phyloP scores from a whole-genome alignment of 2,888 invertebrate species.

The Drosophila pseudotalamancana region DNA sequence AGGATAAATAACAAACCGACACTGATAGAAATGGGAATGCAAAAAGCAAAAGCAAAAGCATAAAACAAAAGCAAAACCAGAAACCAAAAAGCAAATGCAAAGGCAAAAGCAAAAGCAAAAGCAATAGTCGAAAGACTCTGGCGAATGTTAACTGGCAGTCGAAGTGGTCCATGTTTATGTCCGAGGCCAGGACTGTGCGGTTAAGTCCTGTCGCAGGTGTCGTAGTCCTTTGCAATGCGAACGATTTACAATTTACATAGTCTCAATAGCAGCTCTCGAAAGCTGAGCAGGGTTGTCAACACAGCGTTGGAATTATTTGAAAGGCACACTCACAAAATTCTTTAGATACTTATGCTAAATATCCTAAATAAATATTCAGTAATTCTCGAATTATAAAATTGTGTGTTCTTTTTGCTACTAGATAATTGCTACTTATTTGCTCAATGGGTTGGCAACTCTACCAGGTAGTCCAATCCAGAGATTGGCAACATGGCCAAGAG shows the following conservation, averaged over 20 bases:
- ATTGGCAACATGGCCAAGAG: conserved; percentile 57
- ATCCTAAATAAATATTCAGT: no score
- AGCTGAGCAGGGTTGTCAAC: conserved; percentile 16
- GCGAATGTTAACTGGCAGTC: not conserved
- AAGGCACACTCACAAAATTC: no score
- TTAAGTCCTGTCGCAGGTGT: conserved; percentile 59
- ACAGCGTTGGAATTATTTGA: no score
- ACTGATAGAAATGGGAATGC: conserved; percentile 54
- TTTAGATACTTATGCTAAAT: no score
- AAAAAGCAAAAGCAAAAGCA: conserved; percentile 8
- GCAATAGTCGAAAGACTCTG: not conserved
- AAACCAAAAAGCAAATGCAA: not conserved
- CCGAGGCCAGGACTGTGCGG: conserved; percentile 30
- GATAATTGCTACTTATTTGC: no score
- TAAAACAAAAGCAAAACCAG: not conserved
- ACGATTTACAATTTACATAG: conserved; percentile 64
- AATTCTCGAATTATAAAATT: no score
- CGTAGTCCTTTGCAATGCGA: conserved; percentile 52
- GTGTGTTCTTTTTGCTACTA: no score
- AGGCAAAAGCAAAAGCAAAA: conserved; percentile 1
- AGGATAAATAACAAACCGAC: conserved; percentile 74
- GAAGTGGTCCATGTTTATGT: conserved; percentile 6
- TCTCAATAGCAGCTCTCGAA: conserved; percentile 4
- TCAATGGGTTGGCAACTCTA: conserved; percentile 50
- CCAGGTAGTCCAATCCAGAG: conserved; percentile 56